Base-by-base conservation (phyloP, 2,113 vertebrate species). In the Trochalopteron elliotii region DNA sequence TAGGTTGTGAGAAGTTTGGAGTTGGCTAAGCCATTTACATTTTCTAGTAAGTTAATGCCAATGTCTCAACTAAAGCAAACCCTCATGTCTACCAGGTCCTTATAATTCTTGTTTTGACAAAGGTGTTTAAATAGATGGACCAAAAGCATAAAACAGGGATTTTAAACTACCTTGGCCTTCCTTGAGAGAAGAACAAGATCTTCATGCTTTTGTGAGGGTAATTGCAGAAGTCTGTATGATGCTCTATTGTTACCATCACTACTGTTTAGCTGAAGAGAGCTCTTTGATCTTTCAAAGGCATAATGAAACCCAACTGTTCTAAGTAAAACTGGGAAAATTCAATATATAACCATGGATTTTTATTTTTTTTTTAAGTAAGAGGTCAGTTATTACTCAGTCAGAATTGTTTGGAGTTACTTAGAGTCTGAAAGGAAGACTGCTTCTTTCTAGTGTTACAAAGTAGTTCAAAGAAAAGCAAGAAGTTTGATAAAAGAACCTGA, bases 201-300 rank as follows among this genome's bases (percentile, higher is more conserved):
- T 76, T 35, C n/a, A 35, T 0, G 2, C n/a, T 85, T 95, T 76
- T 90, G 55, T 90, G 75, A 63, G 33, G 13, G 42, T 74, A 80
- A 74, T 81, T 93, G 56, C n/a, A 44, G 39, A 63, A 90, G 31
- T 74, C 82, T 85, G 30, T 50, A 23, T 59, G 42, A 31, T 67
- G 33, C 13, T 67, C 10, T 81, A 59, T 90, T 93, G 61, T 97
- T 92, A 72, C 44, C 14, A 35, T 65, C 31, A 17, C 45, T 55
- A 20, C 75, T 56, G 44, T 74, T 87, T 40, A 74, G 78, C 35
- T 87, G 81, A 49, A 87, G 55, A 89, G 37, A 37, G 24, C 30
- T 95, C 52, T 86, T 72, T 86, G 91, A 75, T 89, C 64, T 91
- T 92, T 80, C 89, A 91, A 72, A 90, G 49, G 25, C 40, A 35